phyloP scores from a whole-genome alignment of 2,888 invertebrate species.

The Oxytorus armatus region DNA sequence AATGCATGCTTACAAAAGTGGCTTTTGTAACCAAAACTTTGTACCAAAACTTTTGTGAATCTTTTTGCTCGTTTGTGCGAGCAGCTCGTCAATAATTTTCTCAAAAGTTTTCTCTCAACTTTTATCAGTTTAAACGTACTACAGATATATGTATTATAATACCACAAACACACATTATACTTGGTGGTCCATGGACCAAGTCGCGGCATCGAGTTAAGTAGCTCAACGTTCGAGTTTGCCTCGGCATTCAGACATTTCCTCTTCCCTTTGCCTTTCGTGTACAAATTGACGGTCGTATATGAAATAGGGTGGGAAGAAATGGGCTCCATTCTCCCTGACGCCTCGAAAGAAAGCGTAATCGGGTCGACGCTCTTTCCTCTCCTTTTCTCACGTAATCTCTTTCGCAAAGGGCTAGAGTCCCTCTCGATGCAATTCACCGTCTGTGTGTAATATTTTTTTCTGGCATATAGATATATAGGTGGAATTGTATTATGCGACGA shows the following conservation, averaged over 20 bases:
- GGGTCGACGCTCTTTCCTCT: constrained; percentile 46
- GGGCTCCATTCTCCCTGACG: constrained; percentile 24
- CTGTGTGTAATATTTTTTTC: constrained; percentile 25
- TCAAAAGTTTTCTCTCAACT: constrained; percentile 27
- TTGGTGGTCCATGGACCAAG: constrained; percentile 1
- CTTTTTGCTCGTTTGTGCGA: constrained; percentile 42
- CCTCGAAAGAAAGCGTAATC: constrained; percentile 58
- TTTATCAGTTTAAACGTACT: constrained; percentile 47
- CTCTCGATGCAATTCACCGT: constrained; percentile 27
- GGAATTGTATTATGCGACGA: constrained; percentile 42
- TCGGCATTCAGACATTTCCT: constrained; percentile 50
- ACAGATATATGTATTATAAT: constrained; percentile 1
- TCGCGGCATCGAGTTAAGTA: constrained; percentile 44
- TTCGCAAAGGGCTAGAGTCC: constrained; percentile 31
- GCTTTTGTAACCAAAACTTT: constrained; percentile 24
- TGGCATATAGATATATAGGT: background rate
- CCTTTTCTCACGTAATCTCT: constrained; percentile 49
- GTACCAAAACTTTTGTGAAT: constrained; percentile 30
- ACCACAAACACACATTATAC: background rate
- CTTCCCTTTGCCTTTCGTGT: constrained; percentile 34
- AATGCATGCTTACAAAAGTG: constrained; percentile 17
- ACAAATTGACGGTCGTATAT: background rate
- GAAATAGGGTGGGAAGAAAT: background rate
- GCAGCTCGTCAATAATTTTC: constrained; percentile 26
- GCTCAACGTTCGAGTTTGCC: constrained; percentile 52